These are phyloP conservation scores for Eledona agricola DNA, from an alignment of 2,888 invertebrate genomes.

Conservation along the genomic window DNA sequence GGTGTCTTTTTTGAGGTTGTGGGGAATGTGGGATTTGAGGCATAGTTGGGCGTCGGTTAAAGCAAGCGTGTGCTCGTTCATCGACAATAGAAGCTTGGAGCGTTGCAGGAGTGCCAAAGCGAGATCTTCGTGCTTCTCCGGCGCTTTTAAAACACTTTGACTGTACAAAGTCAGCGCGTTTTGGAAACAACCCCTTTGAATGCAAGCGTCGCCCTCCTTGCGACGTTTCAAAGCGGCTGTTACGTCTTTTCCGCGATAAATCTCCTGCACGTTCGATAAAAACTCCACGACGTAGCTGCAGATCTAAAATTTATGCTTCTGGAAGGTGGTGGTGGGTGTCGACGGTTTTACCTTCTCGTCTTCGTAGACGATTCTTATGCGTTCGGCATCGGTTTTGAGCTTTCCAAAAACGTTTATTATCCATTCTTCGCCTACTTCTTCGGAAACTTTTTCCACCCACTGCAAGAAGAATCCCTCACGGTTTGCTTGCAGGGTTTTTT, in stretches of 20 bases:
- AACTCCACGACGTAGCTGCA: slow-evolving; percentile 65
- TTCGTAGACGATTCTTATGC: slow-evolving; percentile 67
- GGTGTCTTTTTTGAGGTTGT: slow-evolving; percentile 70
- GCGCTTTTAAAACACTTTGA: slow-evolving; percentile 79
- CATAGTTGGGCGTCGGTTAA: slow-evolving; percentile 75
- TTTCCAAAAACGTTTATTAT: slow-evolving; percentile 68
- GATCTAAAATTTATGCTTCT: slow-evolving; percentile 44
- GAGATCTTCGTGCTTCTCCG: slow-evolving; percentile 67
- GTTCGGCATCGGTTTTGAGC: slow-evolving; percentile 67
- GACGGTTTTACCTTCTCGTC: slow-evolving; percentile 63
- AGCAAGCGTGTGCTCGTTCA: slow-evolving; percentile 68
- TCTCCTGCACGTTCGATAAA: slow-evolving; percentile 71
- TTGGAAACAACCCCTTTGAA: slow-evolving; percentile 65
- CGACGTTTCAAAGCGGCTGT: slow-evolving; percentile 70
- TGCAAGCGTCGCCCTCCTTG: slow-evolving; percentile 69
- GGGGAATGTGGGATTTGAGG: slow-evolving; percentile 70
- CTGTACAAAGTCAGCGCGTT: slow-evolving; percentile 73
- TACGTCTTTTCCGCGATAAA: slow-evolving; percentile 74
- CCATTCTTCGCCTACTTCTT: slow-evolving; percentile 68
- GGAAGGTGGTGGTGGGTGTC: slow-evolving; percentile 14
- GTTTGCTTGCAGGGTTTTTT: slow-evolving; percentile 78
- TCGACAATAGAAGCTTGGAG: slow-evolving; percentile 70
- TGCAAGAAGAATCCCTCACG: slow-evolving; percentile 78
- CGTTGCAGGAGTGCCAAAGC: slow-evolving; percentile 69
- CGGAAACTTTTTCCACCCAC: slow-evolving; percentile 69